Conservation (phyloP, 1,140 invertebrate species). For the Latrodectus geometricus region DNA sequence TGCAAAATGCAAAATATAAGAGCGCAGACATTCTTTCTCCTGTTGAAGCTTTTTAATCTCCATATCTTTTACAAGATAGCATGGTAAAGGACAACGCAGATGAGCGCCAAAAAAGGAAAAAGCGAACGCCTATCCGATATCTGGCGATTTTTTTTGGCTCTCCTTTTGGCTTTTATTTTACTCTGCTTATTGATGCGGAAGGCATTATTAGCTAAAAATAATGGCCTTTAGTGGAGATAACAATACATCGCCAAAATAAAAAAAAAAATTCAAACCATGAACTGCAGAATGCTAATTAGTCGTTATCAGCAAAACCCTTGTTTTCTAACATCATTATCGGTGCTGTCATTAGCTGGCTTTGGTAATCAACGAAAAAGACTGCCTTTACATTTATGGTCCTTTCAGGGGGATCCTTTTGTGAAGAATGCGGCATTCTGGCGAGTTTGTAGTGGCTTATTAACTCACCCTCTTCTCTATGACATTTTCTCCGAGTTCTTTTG, state of each 20-base stretch:
- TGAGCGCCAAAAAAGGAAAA: neutral
- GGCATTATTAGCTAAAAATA: constrained; percentile 39
- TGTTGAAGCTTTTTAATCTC: neutral
- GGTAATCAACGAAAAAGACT: neutral
- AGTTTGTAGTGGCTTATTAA: no score
- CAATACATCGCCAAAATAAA: neutral
- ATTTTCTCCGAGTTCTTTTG: no score
- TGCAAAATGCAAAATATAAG: no score
- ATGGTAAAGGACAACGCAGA: neutral
- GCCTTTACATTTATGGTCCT: neutral
- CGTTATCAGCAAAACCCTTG: constrained; percentile 24
- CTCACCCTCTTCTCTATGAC: no score
- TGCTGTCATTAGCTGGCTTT: constrained; percentile 15
- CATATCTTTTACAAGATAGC: constrained; percentile 11
- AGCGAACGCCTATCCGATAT: neutral
- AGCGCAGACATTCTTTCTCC: no score
- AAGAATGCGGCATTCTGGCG: no score
- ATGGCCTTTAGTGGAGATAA: constrained; percentile 25
- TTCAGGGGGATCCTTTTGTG: neutral
- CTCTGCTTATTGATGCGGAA: constrained; percentile 6
- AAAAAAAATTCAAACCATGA: neutral
- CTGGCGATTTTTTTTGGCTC: neutral
- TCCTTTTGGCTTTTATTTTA: neutral
- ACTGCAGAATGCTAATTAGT: constrained; percentile 34
- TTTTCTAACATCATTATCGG: constrained; percentile 26